A percentile compares a stretch with the other conserved stretches of the same genome.
Conservation (phyloP, 2,888 invertebrate genomes). For the Chesias legatella region DNA sequence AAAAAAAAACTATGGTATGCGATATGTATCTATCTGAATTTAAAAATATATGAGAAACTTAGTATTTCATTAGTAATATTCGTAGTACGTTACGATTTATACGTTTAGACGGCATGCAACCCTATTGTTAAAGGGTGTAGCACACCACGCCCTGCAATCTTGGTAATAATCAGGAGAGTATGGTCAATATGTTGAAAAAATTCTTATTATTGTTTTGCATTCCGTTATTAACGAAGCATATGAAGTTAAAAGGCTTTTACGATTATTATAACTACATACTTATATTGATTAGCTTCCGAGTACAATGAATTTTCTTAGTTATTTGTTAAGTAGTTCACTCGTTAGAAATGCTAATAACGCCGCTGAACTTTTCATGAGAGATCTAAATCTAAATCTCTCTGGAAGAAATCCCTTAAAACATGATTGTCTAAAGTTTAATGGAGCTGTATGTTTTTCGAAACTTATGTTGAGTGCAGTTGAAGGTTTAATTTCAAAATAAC, state of each 20-base stretch:
- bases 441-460: neutral
- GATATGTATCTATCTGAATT: no score
- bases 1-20: no score
- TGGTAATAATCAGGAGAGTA: conserved; percentile 37
- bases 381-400: no score
- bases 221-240: conserved; percentile 6
- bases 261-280: neutral
- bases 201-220: conserved; percentile 10
- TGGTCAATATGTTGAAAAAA: conserved; percentile 37
- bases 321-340: no score
- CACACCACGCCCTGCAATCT: conserved; percentile 35
- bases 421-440: conserved; percentile 10
- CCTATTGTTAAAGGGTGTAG: conserved; percentile 22
- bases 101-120: conserved; percentile 18
- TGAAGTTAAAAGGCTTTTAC: conserved; percentile 5
- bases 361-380: no score
- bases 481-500: conserved; percentile 16
- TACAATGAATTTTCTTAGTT: no score
- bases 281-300: no score
- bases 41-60: no score
- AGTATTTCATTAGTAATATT: no score
- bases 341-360: no score
- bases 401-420: no score
- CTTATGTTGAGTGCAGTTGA: conserved; percentile 7
- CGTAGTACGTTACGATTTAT: no score